These are phyloP conservation scores for Hyphantria cunea DNA, from an alignment of 1,140 invertebrate species.

Conservation along the genomic window DNA sequence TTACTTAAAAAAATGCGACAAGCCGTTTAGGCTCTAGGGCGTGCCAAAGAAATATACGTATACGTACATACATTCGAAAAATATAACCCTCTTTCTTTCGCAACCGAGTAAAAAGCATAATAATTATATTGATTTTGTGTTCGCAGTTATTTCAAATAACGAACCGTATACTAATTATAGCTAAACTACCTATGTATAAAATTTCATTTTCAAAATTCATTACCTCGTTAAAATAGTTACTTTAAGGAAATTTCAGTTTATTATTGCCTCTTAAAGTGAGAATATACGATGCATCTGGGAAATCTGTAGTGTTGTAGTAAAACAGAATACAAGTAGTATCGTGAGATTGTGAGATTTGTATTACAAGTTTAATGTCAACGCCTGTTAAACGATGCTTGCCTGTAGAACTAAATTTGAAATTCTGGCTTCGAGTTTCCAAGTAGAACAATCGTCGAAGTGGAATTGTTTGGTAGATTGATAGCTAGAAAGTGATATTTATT, in stretches of 20 bases:
- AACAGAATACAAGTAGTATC: slow-evolving; percentile 21
- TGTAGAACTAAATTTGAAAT: slow-evolving; percentile 2
- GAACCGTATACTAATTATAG: too few relatives aligned
- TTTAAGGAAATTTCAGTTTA: neutral
- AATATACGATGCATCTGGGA: slow-evolving; percentile 45
- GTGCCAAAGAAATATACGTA: too few relatives aligned
- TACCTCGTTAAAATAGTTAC: too few relatives aligned
- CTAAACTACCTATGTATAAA: too few relatives aligned
- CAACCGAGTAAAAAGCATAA: too few relatives aligned
- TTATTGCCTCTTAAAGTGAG: slow-evolving; percentile 35
- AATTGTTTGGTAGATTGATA: neutral
- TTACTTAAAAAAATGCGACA: too few relatives aligned
- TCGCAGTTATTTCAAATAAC: too few relatives aligned
- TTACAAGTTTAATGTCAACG: slow-evolving; percentile 9
- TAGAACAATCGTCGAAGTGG: neutral
- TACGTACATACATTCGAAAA: too few relatives aligned
- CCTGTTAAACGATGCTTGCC: slow-evolving; percentile 19
- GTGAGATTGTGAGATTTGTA: slow-evolving; percentile 22
- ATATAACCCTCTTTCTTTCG: too few relatives aligned
- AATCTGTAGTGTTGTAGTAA: slow-evolving; percentile 32
- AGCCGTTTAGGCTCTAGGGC: too few relatives aligned
- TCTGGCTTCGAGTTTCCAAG: neutral
- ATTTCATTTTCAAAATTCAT: too few relatives aligned
- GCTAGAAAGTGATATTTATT: neutral
- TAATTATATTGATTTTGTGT: too few relatives aligned